phyloP scores from a whole-genome alignment of 2,113 vertebrate genomes.

The Zosterops japonicus region DNA sequence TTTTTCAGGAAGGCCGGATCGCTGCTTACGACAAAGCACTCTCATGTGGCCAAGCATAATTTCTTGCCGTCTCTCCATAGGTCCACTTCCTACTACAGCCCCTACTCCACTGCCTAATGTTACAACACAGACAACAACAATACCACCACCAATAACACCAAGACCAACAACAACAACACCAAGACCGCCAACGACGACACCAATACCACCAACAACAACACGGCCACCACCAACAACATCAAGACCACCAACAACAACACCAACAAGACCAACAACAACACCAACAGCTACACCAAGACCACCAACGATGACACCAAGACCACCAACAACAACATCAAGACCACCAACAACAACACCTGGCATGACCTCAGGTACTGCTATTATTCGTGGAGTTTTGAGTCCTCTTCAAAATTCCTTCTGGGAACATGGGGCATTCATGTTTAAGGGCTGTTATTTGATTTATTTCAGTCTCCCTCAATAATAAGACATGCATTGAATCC shows the following conservation, averaged over 20 bases:
- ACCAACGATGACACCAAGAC: no score
- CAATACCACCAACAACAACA: no score
- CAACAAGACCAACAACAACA: neutral
- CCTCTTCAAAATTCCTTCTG: no score
- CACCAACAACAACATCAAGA: no score
- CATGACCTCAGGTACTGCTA: neutral
- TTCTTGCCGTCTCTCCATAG: no score
- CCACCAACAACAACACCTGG: neutral
- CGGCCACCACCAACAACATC: neutral
- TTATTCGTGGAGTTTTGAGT: neutral
- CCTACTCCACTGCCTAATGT: neutral
- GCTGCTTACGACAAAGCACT: no score
- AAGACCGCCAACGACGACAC: neutral
- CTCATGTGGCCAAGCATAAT: no score
- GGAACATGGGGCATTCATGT: rapidly evolving
- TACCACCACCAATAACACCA: neutral
- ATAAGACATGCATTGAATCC: no score
- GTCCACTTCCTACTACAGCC: no score
- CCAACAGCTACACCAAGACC: neutral
- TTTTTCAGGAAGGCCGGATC: no score
- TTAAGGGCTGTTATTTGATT: neutral
- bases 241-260: neutral
- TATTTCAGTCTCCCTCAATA: no score
- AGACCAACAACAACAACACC: neutral
- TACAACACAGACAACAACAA: neutral